phyloP scores from a whole-genome alignment of 2,888 invertebrate species.

The Phyllotreta cruciferae region DNA sequence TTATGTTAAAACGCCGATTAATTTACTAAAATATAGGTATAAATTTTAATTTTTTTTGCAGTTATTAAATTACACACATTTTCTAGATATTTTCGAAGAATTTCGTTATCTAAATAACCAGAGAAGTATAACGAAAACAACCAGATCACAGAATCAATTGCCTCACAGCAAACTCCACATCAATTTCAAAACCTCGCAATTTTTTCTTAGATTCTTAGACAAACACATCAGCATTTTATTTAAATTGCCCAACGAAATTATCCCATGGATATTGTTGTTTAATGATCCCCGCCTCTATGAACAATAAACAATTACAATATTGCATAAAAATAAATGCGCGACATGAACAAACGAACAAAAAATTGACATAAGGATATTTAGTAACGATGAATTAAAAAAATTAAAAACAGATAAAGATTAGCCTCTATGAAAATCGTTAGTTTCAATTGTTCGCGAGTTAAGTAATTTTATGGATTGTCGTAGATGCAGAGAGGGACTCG shows the following conservation, averaged over 20 bases:
- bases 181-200: conserved; percentile 13
- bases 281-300: conserved; percentile 37
- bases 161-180: conserved; percentile 19
- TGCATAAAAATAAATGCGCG: conserved; percentile 42
- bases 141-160: conserved; percentile 31
- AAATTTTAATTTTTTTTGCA: too few relatives aligned
- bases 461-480: conserved; percentile 38
- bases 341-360: conserved; percentile 33
- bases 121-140: conserved; percentile 5
- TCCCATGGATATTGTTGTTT: conserved; percentile 41
- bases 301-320: conserved; percentile 47
- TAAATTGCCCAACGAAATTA: conserved; percentile 33
- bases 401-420: conserved; percentile 51
- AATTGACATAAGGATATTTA: conserved; percentile 50
- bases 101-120: too few relatives aligned
- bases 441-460: conserved; percentile 45
- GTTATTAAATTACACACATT: too few relatives aligned
- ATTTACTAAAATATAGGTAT: too few relatives aligned
- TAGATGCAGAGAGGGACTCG: background rate
- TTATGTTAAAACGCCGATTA: too few relatives aligned
- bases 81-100: too few relatives aligned
- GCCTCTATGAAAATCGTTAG: conserved; percentile 31
- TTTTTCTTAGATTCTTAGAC: conserved; percentile 23
- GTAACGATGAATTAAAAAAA: conserved; percentile 44
- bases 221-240: conserved; percentile 34